Evolutionary conservation across 1,140 invertebrate species (phyloP).

Genomic region (Papilio dardanus): DNA sequence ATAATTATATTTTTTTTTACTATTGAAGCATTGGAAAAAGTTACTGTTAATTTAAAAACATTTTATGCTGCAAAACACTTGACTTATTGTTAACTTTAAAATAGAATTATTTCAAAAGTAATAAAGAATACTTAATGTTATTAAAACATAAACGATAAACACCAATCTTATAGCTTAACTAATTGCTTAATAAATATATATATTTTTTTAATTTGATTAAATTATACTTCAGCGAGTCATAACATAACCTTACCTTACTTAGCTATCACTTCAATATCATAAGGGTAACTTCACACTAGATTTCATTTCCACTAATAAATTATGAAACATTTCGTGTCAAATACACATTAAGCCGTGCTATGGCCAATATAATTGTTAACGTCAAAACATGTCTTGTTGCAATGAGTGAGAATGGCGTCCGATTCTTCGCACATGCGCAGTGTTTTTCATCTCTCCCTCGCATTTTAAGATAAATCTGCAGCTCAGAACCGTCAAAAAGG

Average conservation of each 20-base stretch:
- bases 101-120: neutral
- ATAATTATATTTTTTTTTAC: neutral
- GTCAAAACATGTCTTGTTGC: slow-evolving; percentile 73
- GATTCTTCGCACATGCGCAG: slow-evolving; percentile 73
- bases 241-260: slow-evolving; percentile 44
- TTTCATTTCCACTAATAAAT: slow-evolving; percentile 65
- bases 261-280: slow-evolving; percentile 70
- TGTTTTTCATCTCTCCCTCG: slow-evolving; percentile 7
- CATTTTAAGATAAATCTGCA: neutral
- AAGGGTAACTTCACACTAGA: slow-evolving; percentile 65
- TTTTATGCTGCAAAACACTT: neutral
- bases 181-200: neutral
- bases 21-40: neutral
- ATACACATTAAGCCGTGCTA: slow-evolving; percentile 70
- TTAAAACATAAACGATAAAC: neutral
- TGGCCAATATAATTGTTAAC: slow-evolving; percentile 64
- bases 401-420: slow-evolving; percentile 76
- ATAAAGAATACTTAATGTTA: neutral
- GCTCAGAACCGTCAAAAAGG: neutral
- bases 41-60: neutral
- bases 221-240: slow-evolving; percentile 10
- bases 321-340: slow-evolving; percentile 75
- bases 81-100: neutral
- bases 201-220: neutral
- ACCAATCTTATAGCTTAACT: neutral